Base-by-base conservation (phyloP, 2,113 vertebrate species). In the Ptilonorhynchus violaceus region DNA sequence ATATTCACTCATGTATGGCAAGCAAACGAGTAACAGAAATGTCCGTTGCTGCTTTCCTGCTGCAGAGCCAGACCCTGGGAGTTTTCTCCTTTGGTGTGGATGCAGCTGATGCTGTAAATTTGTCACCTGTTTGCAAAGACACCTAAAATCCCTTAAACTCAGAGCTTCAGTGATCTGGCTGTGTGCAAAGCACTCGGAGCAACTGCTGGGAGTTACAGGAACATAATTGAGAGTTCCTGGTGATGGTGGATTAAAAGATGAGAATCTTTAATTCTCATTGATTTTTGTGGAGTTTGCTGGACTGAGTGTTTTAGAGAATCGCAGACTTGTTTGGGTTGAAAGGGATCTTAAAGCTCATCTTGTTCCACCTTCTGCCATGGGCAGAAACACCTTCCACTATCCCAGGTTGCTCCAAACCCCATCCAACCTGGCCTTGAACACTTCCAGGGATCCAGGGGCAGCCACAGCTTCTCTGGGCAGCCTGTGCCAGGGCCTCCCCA, bases 321-420 rank as follows among this genome's bases (percentile, higher is more conserved):
- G 11, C 1, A 49, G n/a, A 2, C 4, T 42, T 11, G 1, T 28
- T 39, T 35, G 24, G 7, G 11, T 24, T 67, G 33, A 28, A 49
- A 74, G 15, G 23, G 0, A 39, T 10, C 52, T 39, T 59, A 44
- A 81, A 73, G 1, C 0, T 4, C 42, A 73, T 28, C 59, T 4
- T 2, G 1, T 31, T 0, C 33, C 33, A 21, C 21, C 10, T 35
- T 25, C 17, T 31, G 42, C 42, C 31, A 9, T 10, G 16, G 6
- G 1, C 31, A 73, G 58, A 22, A 42, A 27, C 58, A 27, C 11
- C 21, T 80, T 0, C 50, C 75, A 63, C 24, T 1, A 0, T 3
- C 56, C 47, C 56, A 63, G 47, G 30, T 0, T 30, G 24, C 30
- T 79, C 56, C 64, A 23, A 23, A 3, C 53, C 46, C 37, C 1